Evolutionary conservation across 2,113 vertebrate genomes (phyloP).

Genomic region (Cyanocitta stelleri): DNA sequence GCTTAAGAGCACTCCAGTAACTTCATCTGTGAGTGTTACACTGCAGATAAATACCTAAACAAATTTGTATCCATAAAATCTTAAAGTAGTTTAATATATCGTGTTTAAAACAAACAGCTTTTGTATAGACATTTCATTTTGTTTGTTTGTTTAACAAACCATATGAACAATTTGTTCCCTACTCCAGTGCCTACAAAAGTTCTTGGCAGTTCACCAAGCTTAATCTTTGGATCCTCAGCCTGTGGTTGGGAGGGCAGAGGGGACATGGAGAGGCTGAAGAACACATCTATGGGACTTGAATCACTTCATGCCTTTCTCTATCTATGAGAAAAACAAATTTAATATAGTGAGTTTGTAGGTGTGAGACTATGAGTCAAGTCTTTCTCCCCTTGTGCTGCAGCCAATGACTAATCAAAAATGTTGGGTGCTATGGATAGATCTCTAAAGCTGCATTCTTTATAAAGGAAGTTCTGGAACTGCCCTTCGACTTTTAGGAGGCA

Average conservation of each 20-base stretch:
- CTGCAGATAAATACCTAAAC: background rate
- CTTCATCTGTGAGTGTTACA: background rate
- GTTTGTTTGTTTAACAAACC: background rate
- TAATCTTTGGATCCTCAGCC: background rate
- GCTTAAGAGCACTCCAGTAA: background rate
- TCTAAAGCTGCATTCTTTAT: background rate
- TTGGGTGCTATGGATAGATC: background rate
- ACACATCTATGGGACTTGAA: background rate
- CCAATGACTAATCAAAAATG: background rate
- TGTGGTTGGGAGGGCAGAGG: background rate
- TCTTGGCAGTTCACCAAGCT: background rate
- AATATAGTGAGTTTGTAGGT: background rate
- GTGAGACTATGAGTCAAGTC: background rate
- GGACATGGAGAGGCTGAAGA: background rate
- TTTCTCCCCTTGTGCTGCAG: background rate
- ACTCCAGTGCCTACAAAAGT: background rate
- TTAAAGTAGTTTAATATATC: background rate
- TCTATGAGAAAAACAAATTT: background rate
- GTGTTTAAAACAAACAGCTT: background rate
- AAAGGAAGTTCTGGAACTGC: background rate
- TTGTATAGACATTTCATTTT: background rate
- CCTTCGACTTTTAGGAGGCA: background rate
- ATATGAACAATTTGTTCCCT: background rate
- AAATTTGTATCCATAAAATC: background rate
- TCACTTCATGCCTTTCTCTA: background rate